Evolutionary conservation across 1,140 invertebrate genomes (phyloP).

Genomic region (Penaeus indicus): DNA sequence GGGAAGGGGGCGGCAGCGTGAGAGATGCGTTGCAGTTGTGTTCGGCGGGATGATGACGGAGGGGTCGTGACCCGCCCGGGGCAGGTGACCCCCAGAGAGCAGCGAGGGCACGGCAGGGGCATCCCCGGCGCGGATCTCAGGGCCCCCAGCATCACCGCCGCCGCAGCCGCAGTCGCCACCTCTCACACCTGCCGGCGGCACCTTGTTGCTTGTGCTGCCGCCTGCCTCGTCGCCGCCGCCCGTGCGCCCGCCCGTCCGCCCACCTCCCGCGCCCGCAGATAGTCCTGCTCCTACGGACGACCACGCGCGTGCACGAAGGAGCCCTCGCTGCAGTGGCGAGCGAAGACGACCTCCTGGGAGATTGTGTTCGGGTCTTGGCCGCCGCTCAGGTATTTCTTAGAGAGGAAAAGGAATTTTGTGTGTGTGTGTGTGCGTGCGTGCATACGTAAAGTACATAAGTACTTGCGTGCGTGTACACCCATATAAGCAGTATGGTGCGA

Average conservation of each 20-base stretch:
- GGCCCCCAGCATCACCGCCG: conserved; percentile 5
- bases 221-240: not conserved
- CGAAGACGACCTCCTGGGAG: too few species aligned
- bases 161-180: conserved; percentile 33
- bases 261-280: not conserved
- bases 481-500: too few species aligned
- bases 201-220: not conserved
- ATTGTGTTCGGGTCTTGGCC: too few species aligned
- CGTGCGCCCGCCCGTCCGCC: not conserved
- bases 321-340: too few species aligned
- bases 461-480: not conserved
- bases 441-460: not conserved
- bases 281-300: too few species aligned
- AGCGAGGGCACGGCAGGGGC: not conserved
- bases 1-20: not conserved
- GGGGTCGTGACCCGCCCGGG: conserved; percentile 33
- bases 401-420: not conserved
- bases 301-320: too few species aligned
- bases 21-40: not conserved
- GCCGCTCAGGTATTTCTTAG: too few species aligned
- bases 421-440: not conserved
- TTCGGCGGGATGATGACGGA: not conserved
- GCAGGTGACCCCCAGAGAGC: conserved; percentile 30
- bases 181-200: conserved; percentile 17
- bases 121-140: not conserved